Evolutionary conservation across 2,113 vertebrate genomes (phyloP), one percentile per base, ranked within the genome.

Genomic region (Dascyllus trimaculatus): DNA sequence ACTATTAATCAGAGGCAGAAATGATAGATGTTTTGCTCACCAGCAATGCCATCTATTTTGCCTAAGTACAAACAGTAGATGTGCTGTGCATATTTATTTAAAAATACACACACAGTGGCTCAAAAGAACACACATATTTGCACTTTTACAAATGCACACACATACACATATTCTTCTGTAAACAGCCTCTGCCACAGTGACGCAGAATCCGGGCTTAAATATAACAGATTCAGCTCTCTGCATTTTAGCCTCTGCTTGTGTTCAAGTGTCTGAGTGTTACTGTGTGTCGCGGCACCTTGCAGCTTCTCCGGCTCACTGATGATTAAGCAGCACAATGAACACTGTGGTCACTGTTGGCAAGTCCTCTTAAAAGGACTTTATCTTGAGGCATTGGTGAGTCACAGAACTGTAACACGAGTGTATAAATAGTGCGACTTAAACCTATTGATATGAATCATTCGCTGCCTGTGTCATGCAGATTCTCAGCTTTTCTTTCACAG

Each of bases 11-110:
- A 94, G 85, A 89, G 89, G 87, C 88, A 90, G 88, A 93, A 93
- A 93, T 94, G 93, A 95, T 95, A 93, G 92, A 95, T 94, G 93
- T 85, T 91, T 93, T 91, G 89, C 93, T 93, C 91, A 92, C 84
- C 88, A 93, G 92, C 91, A 89, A 88, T 82, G 91, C 88, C 88
- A 88, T 95, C 91, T 90, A 93, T 93, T 94, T 92, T 89, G 89
- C 91, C 89, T 92, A 89, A 93, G 90, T 88, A 91, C 83, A 88
- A 89, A 93, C 88, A 89, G 85, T 84, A 71, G 83, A 91, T 92
- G 90, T 86, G 89, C 78, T 61, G 78, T 89, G 90, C 89, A 93
- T 93, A 91, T 91, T 89, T 93, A 93, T 91, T 85, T 81, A 52
- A 65, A 57, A 62, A 85, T 75, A 83, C 78, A 78, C 80, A 88